Evolutionary conservation across 2,797 vertebrate genomes (phyloP).

Genomic region (Enteromius radiatus): DNA sequence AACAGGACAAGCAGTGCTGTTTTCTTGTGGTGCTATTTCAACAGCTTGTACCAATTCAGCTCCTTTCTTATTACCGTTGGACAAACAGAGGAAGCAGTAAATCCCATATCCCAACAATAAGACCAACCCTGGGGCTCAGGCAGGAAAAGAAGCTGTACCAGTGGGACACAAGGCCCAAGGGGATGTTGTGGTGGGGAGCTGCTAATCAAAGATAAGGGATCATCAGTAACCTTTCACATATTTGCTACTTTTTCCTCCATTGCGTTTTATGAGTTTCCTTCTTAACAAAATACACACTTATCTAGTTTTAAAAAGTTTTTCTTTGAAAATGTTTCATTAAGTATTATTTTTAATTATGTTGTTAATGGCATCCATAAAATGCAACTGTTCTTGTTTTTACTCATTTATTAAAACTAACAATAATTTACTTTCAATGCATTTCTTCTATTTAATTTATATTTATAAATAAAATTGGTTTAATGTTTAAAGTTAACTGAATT

Average conservation of each 20-base stretch:
- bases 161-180: constrained; percentile 63
- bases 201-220: constrained; percentile 29
- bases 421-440: neutral
- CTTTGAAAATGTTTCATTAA: too few species aligned
- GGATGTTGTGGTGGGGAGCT: neutral
- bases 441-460: too few species aligned
- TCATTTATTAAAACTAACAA: neutral
- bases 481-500: too few species aligned
- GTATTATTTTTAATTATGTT: too few species aligned
- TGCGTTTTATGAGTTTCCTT: constrained; percentile 44
- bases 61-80: constrained; percentile 64
- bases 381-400: neutral
- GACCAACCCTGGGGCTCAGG: constrained; percentile 65
- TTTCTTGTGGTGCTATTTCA: constrained; percentile 74
- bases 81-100: constrained; percentile 70
- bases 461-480: too few species aligned
- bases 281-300: neutral
- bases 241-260: neutral
- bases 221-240: constrained; percentile 11
- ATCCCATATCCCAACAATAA: constrained; percentile 68
- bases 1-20: neutral
- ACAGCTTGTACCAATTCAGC: constrained; percentile 78
- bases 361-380: too few species aligned
- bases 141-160: constrained; percentile 75
- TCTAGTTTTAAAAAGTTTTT: too few species aligned